Evolutionary conservation across 2,888 invertebrate species (phyloP), one percentile per base, ranked within the genome.

Genomic region (Dryococelus australis): DNA sequence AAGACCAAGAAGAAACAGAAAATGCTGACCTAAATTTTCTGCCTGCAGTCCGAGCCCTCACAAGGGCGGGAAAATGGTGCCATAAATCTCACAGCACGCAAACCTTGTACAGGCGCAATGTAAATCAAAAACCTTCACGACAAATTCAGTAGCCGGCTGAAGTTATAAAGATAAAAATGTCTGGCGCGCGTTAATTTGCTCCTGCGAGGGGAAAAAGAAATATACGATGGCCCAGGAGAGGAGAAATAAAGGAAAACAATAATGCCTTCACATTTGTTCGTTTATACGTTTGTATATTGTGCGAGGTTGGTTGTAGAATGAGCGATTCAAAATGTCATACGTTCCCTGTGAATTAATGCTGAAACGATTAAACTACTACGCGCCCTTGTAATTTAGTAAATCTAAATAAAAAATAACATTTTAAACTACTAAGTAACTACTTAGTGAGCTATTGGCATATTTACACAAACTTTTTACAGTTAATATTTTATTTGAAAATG

Each of bases 81-180:
- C 65, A 65, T 65, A 65, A 65, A 65, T 65, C 65, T 65, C 65
- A 65, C n/a, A 8, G n/a, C 65, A 65, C 65, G 65, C 24, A 65
- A 47, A 65, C 65, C 65, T 65, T 65, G 65, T 65, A 65, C 24
- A 65, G 65, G 24, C 65, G n/a, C 65, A 65, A 65, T 65, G 65
- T 16, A 65, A 65, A 65, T 65, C 65, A 65, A 65, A 65, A 65
- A 65, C 65, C 65, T 65, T n/a, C 65, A 24, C 65, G 65, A 65
- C 65, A 65, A 65, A 65, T 65, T 24, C 24, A 65, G 65, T n/a
- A 65, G 24, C 10, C 65, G 65, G 65, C n/a, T 20, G 65, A 65
- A 65, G 65, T 65, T 65, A 65, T 65, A 65, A 65, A 65, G 65
- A 65, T 65, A 65, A 65, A 65, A 65, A 65, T n/a, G 65, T 65